Base-by-base conservation (phyloP, 23 tunicate genomes). In the Ascidia mentula region DNA sequence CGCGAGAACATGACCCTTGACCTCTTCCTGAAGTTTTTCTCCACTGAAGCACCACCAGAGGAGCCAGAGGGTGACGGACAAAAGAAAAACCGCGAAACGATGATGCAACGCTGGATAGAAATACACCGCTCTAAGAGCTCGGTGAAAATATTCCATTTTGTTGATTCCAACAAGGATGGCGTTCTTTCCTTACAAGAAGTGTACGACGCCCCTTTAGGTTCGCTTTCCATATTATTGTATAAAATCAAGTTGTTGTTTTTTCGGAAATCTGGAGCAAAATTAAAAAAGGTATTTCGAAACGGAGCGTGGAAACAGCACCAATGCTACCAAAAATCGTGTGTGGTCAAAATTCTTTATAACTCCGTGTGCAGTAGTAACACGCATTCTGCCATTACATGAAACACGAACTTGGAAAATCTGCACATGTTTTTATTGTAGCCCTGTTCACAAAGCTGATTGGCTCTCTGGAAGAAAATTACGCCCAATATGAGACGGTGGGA, bases 101-200 rank as follows among this genome's bases (percentile, higher is more conserved):
- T 75, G n/a, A 75, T 40, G 59, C 37, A 75, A 37, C 59, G 38
- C 26, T 75, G 79, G 79, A 75, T 75, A 6, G 36, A 40, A 0
- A 37, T 32, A 18, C 79, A 75, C 59, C 26, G 38, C 22, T 40
- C 59, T 0, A 75, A 75, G n/a, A 32, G n/a, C 38, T 32, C 38
- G 17, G 33, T 31, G 5, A 75, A 75, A 75, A 39, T 33, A 6
- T 75, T 6, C n/a, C 60, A 75, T 18, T n/a, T 37, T 9, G 38
- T 75, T 40, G 79, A 75, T 33, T 24, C 28, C 28, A 75, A 75
- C 31, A 59, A 59, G 15, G 79, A 75, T 40, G 31, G 30, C 13
- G 6, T 75, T 0, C 59, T 75, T 17, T 15, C 79, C 40, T 31
- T 75, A 32, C 33, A 35, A 22, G 59, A 75, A 39, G 59, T 75